Evolutionary conservation across 2,797 vertebrate species (phyloP).

Genomic region (Monodelphis domestica): DNA sequence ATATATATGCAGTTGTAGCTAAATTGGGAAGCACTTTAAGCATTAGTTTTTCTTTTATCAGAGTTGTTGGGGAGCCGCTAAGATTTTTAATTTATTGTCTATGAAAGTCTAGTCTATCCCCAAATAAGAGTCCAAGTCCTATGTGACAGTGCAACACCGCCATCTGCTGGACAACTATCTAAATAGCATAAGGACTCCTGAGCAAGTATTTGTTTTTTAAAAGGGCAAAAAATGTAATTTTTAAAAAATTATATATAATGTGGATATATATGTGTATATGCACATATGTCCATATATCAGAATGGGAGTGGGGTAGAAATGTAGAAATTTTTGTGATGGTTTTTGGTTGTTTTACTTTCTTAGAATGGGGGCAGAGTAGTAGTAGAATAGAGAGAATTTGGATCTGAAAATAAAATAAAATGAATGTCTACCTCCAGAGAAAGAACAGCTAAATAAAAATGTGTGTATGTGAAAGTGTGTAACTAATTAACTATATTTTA

Average conservation of each 20-base stretch:
- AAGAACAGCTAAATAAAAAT: too few species aligned
- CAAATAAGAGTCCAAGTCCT: neutral
- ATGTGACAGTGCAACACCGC: constrained; percentile 20
- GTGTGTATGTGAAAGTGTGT: too few species aligned
- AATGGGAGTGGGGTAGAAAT: too few species aligned
- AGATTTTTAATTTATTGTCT: too few species aligned
- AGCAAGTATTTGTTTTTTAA: rapidly evolving
- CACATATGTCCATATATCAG: too few species aligned
- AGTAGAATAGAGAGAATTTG: neutral
- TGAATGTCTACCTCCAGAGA: too few species aligned
- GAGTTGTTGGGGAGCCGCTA: too few species aligned
- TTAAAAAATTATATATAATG: neutral
- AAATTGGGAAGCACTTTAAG: neutral
- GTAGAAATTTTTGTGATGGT: neutral
- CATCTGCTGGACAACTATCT: constrained; percentile 54
- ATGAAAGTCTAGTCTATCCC: neutral
- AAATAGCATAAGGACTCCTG: rapidly evolving
- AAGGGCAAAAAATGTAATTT: neutral
- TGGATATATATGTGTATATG: too few species aligned
- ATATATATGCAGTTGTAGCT: neutral
- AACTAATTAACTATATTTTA: too few species aligned
- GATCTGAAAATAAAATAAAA: neutral
- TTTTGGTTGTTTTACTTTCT: neutral
- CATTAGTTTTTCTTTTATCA: too few species aligned
- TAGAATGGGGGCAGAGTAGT: too few species aligned